These are phyloP conservation scores for Bettongia penicillata DNA, from an alignment of 2,113 vertebrate species.

Conservation along the genomic window DNA sequence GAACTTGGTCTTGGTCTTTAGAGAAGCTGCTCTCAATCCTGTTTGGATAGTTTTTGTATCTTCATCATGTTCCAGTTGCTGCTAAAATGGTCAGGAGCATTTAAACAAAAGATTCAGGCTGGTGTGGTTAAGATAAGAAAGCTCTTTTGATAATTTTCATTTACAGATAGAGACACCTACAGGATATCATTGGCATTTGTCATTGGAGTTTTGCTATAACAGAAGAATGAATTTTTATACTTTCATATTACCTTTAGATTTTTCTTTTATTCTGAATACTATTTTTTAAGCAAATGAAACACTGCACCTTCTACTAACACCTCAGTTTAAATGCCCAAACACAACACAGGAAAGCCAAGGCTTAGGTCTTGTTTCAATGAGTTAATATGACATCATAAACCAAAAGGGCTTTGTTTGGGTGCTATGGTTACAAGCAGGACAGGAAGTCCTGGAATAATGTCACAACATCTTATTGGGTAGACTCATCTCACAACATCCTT, in stretches of 20 bases:
- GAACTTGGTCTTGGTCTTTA: background rate
- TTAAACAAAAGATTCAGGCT: background rate
- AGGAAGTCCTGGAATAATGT: background rate
- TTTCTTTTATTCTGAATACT: background rate
- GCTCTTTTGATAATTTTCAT: background rate
- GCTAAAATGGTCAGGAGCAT: background rate
- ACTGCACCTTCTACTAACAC: background rate
- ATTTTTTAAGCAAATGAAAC: background rate
- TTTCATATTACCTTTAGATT: background rate
- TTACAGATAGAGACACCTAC: background rate
- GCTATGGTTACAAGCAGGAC: background rate
- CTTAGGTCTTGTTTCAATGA: background rate
- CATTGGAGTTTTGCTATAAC: background rate
- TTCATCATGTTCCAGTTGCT: background rate
- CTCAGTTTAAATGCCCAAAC: background rate
- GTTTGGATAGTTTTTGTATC: background rate
- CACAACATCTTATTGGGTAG: background rate
- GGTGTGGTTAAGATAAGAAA: background rate
- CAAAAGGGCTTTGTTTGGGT: background rate
- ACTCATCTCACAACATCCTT: background rate
- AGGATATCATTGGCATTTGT: background rate
- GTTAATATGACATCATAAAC: background rate
- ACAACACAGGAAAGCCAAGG: background rate
- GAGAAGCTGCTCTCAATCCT: background rate
- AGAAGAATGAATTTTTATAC: background rate